A percentile compares a stretch with the other conserved stretches of the same genome.
phyloP scores from a whole-genome alignment of 2,888 invertebrate genomes.

The Alentia gelatinosa region DNA sequence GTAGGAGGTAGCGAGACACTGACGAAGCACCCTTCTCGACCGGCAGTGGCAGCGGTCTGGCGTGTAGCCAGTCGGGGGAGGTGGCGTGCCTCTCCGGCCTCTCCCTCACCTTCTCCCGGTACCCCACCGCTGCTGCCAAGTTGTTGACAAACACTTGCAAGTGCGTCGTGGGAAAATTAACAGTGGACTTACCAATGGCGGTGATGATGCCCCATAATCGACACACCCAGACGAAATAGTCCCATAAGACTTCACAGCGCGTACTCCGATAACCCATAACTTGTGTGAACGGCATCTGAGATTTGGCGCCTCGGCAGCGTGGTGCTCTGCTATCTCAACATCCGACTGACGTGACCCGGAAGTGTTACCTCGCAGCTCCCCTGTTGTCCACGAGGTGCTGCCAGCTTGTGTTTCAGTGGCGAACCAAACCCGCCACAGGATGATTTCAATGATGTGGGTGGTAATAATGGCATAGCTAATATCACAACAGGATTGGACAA shows the following conservation, averaged over 20 bases:
- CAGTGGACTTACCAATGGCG: slow-evolving; percentile 36
- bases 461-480: no score
- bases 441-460: no score
- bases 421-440: no score
- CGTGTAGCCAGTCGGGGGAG: neutral
- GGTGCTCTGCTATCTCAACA: neutral
- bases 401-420: no score
- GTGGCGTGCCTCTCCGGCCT: neutral
- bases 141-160: slow-evolving; percentile 22
- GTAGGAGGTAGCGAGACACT: no score
- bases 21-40: no score
- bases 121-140: neutral
- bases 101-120: neutral
- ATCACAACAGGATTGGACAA: no score
- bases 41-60: no score
- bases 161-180: neutral
- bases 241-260: slow-evolving; percentile 34
- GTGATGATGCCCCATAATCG: slow-evolving; percentile 44
- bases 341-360: neutral
- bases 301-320: neutral
- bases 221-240: slow-evolving; percentile 52
- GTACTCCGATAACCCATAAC: slow-evolving; percentile 50
- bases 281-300: slow-evolving; percentile 34
- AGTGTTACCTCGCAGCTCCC: neutral
- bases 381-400: no score